Base-by-base conservation (phyloP, 2,113 vertebrate species). In the Osmerus eperlanus region DNA sequence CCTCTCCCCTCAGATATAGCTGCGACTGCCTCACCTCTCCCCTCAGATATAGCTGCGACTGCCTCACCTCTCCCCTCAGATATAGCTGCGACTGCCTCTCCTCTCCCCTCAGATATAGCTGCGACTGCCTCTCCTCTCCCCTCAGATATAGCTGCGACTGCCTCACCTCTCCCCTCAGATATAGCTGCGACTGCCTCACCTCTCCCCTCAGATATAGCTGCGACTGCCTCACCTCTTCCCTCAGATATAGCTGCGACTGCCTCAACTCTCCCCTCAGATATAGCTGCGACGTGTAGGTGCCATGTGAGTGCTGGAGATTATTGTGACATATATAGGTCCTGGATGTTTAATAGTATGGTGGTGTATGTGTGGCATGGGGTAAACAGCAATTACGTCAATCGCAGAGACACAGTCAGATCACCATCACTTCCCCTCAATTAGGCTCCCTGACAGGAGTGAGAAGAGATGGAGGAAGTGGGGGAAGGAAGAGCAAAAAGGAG, bases 271-370 rank as follows among this genome's bases (percentile, higher is more conserved):
- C 75, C 67, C 59, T 67, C 23, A 5, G 52, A 69, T 69, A 66
- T 65, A 29, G 55, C 62, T 51, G 19, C 29, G 28, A 7, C 16
- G 82, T 67, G 67, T 79, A 85, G 65, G 72, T 84, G 78, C 67
- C 59, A 67, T 52, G 67, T 25, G 62, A 82, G 68, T 18, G 7
- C 1, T 47, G 58, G 65, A 82, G 78, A 83, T 80, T 2, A 19
- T 52, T 59, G 52, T 84, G 88, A 88, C 84, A 87, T 82, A 82
- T 87, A 78, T 87, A 82, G 78, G 84, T 84, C 83, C 75, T 41
- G 63, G 66, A 64, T 70, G 75, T 79, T 81, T 80, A 83, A 82
- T 81, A 74, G 81, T 68, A 75, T 81, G 73, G 71, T 25, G 52
- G 21, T 58, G 4, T 36, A 7, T 36, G 32, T 36, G 32, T 36